Evolutionary conservation across 1,140 invertebrate species (phyloP), one percentile per base, ranked within the genome.

Genomic region (Zaprionus gabonicus): DNA sequence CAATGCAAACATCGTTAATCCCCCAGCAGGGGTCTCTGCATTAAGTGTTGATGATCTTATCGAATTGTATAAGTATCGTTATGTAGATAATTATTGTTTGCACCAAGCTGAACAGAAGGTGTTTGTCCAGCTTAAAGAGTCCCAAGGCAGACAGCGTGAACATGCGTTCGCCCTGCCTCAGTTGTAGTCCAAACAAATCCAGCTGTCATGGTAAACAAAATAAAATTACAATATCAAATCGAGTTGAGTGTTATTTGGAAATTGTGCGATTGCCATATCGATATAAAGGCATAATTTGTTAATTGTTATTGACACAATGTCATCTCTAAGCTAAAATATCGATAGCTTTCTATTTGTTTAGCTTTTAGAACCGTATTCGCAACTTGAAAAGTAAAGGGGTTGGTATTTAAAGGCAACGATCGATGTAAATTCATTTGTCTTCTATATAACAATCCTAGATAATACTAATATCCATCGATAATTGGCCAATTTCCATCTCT

Each of bases 1-100:
- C 56, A 46, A 56, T 44, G 23, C 58, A 74, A 74, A 74, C 38
- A 85, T 74, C 63, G 23, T 67, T 36, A 66, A 46, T 46, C 60
- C 23, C 23, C 31, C 7, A 23, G 17, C 10, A 13, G 20, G 46
- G 3, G 13, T 25, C 28, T 51, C 62, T 44, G 25, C 44, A 25
- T 65, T 85, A 88, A 66, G 78, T 72, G 70, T 88, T 71, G 20
- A 74, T 65, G 71, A 88, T 77, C 76, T 90, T 88, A 69, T 88
- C 85, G 71, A 90, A 90, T 60, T 88, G 85, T 72, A 90, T 80
- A 31, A 88, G 81, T 77, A 88, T 90, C 49, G 81, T 85, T 41
- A 84, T 70, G 31, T 88, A 81, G 20, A 81, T 41, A 20, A 88
- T 56, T 28, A 88, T 79, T 28, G 69, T 76, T 58, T 65, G 59